Conservation (phyloP, 2,888 invertebrate species). For the Drosophila colorata region DNA sequence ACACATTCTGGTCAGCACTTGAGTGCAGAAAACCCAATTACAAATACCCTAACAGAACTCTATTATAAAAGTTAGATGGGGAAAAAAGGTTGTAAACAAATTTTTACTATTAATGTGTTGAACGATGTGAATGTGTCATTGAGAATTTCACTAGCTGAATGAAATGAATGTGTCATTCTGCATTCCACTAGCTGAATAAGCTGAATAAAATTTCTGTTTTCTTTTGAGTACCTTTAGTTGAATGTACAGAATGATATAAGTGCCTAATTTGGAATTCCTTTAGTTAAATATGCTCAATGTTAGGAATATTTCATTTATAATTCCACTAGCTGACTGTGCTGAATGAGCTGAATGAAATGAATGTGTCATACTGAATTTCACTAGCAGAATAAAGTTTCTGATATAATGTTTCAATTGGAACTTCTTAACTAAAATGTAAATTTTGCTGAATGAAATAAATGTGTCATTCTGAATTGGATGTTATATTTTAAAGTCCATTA, state of each 20-base stretch:
- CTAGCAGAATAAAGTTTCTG: not conserved
- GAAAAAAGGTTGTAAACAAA: not conserved
- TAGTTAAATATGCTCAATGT: too few species aligned
- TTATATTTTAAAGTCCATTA: too few species aligned
- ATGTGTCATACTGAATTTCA: not conserved
- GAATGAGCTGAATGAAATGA: not conserved
- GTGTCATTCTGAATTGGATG: not conserved
- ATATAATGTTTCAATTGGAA: too few species aligned
- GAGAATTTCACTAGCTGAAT: too few species aligned
- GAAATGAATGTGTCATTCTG: not conserved
- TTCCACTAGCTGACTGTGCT: too few species aligned
- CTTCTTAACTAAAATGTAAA: too few species aligned
- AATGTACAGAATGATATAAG: not conserved
- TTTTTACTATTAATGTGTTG: not conserved
- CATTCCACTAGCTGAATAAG: not conserved
- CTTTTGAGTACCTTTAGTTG: too few species aligned
- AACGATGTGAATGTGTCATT: not conserved
- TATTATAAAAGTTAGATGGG: not conserved
- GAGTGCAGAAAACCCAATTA: constrained; percentile 1
- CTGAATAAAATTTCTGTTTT: not conserved
- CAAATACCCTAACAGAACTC: constrained; percentile 30
- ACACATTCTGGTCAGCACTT: constrained; percentile 14
- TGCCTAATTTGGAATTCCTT: too few species aligned
- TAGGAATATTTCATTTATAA: not conserved
- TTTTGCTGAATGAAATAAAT: not conserved